Percentiles rank a stretch among this genome's conserved stretches.
These are phyloP conservation scores for Mus spicilegus DNA, from an alignment of 2,113 vertebrate genomes.

Conservation along the genomic window DNA sequence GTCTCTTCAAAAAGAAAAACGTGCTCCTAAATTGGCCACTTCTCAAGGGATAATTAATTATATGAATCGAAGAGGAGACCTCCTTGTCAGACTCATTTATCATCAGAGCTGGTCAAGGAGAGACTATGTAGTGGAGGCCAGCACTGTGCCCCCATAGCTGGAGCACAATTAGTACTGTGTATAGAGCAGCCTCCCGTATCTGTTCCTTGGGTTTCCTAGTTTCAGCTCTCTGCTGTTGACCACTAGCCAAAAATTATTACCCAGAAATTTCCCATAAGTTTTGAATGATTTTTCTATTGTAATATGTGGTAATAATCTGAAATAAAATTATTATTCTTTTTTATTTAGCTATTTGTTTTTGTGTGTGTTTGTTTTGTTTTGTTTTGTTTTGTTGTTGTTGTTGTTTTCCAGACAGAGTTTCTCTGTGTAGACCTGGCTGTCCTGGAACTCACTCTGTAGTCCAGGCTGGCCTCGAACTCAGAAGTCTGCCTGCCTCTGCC, in stretches of 20 bases:
- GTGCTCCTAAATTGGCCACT: conserved; percentile 33
- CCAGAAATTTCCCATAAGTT: not conserved
- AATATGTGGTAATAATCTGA: not conserved
- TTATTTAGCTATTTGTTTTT: not conserved
- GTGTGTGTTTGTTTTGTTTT: too few species aligned
- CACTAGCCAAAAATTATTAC: not conserved
- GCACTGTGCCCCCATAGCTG: not conserved
- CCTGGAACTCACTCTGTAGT: too few species aligned
- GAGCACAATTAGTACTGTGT: not conserved
- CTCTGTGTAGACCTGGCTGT: too few species aligned
- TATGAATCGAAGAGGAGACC: conserved; percentile 28
- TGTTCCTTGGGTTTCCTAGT: not conserved
- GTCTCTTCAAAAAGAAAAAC: conserved; percentile 46
- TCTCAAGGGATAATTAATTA: conserved; percentile 47
- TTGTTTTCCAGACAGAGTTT: too few species aligned
- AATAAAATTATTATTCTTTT: conserved; percentile 15
- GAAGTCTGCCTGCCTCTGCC: too few species aligned
- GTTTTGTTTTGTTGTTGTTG: too few species aligned
- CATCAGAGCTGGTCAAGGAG: not conserved
- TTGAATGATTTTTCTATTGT: conserved; percentile 12
- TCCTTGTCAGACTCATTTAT: conserved; percentile 24
- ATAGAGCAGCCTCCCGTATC: not conserved
- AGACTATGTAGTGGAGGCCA: not conserved
- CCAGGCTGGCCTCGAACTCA: too few species aligned
- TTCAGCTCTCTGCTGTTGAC: not conserved